Conservation (phyloP, 1,140 invertebrate genomes). For the Ephestia elutella region DNA sequence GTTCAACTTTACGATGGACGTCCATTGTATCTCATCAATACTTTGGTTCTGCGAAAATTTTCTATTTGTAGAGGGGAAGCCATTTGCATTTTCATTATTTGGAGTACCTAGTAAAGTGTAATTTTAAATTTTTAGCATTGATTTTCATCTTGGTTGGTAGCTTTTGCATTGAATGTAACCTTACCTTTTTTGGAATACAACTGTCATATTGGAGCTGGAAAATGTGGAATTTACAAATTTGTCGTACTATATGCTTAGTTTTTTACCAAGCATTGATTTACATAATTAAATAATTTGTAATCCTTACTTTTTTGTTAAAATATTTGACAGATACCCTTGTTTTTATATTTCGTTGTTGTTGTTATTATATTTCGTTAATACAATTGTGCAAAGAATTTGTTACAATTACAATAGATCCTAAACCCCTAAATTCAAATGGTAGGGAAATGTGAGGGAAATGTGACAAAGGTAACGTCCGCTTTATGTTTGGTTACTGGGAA, state of each 20-base stretch:
- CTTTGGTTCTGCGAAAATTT: conserved; percentile 12
- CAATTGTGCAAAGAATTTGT: background rate
- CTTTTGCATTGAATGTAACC: no score
- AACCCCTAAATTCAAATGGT: background rate
- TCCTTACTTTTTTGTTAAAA: no score
- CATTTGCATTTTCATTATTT: conserved; percentile 4
- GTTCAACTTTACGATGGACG: conserved; percentile 12
- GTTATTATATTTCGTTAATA: background rate
- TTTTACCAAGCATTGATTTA: no score
- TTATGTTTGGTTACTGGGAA: conserved; percentile 13
- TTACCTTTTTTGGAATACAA: no score
- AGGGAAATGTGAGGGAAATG: background rate
- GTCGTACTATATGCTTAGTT: no score
- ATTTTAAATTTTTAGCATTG: background rate
- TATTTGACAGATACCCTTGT: no score
- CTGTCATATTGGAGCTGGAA: no score
- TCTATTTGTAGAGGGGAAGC: background rate
- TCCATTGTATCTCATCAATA: conserved; percentile 51
- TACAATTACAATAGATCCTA: no score
- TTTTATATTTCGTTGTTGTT: no score
- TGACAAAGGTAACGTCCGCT: background rate
- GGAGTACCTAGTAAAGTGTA: background rate
- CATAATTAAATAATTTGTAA: no score
- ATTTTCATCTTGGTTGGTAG: background rate
- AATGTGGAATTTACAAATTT: no score